Evolutionary conservation across 2,888 invertebrate species (phyloP).

Genomic region (Pollenia griseotomentosa): DNA sequence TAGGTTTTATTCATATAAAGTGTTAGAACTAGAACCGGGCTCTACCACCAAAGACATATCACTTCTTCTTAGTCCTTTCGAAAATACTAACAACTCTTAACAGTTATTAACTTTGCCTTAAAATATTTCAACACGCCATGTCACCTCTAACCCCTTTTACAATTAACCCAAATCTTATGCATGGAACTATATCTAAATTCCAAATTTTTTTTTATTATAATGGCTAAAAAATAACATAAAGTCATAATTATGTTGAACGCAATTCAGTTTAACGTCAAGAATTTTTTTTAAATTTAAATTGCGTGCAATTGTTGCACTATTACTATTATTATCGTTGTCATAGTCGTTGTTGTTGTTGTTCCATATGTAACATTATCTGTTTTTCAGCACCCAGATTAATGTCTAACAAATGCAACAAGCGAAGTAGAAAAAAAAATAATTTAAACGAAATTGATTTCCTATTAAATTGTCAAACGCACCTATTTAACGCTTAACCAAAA

Average conservation of each 20-base stretch:
- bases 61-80: too few species aligned
- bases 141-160: slow-evolving; percentile 15
- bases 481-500: slow-evolving; percentile 74
- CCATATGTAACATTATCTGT: slow-evolving; percentile 69
- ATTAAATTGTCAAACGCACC: slow-evolving; percentile 77
- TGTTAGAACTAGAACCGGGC: too few species aligned
- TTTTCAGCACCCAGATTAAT: slow-evolving; percentile 73
- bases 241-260: slow-evolving; percentile 47
- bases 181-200: neutral
- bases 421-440: slow-evolving; percentile 33
- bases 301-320: slow-evolving; percentile 63
- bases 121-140: slow-evolving; percentile 21
- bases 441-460: slow-evolving; percentile 75
- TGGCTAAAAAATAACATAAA: neutral
- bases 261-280: slow-evolving; percentile 55
- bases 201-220: neutral
- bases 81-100: too few species aligned
- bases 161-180: slow-evolving; percentile 11
- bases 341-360: slow-evolving; percentile 27
- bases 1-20: too few species aligned
- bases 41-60: too few species aligned
- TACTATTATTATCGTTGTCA: slow-evolving; percentile 39
- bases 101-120: neutral
- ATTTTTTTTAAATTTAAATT: slow-evolving; percentile 45
- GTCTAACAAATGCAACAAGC: slow-evolving; percentile 60